Percentiles rank a stretch among this genome's conserved stretches.
phyloP scores from a whole-genome alignment of 2,113 vertebrate genomes.

The Chauna torquata region DNA sequence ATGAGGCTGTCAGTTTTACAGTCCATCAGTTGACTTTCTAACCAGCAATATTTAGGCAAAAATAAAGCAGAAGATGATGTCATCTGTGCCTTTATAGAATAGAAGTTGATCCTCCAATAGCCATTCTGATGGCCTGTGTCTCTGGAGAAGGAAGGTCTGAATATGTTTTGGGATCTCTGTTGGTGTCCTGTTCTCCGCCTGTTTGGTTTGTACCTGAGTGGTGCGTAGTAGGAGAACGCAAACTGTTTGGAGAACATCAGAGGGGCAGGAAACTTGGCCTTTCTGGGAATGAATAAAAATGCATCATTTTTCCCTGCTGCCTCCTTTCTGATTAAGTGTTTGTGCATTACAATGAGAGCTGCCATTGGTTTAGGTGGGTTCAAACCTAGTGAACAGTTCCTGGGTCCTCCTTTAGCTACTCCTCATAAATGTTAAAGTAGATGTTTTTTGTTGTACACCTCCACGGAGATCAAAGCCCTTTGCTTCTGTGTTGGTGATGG shows the following conservation, averaged over 20 bases:
- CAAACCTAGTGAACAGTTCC: not conserved
- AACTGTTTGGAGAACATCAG: not conserved
- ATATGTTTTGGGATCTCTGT: not conserved
- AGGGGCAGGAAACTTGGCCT: not conserved
- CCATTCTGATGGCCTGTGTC: rapidly evolving
- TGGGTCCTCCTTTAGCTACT: not conserved
- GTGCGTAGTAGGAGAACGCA: not conserved
- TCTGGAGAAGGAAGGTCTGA: not conserved
- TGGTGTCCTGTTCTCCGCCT: not conserved
- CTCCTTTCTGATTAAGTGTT: not conserved
- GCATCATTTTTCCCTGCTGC: not conserved
- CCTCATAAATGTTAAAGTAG: not conserved
- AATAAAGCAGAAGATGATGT: not conserved
- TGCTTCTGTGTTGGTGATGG: not conserved
- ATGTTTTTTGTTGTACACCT: not conserved
- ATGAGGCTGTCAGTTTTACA: conserved; percentile 2
- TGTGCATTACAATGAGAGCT: not conserved
- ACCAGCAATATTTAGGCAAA: not conserved
- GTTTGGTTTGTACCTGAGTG: not conserved
- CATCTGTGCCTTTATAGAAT: not conserved
- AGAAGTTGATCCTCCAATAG: not conserved
- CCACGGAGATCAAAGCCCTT: not conserved
- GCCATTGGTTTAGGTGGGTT: not conserved
- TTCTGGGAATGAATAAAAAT: not conserved
- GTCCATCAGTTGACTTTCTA: not conserved